These are phyloP conservation scores for Oncorhynchus keta DNA, from an alignment of 2,113 vertebrate genomes.

Conservation along the genomic window DNA sequence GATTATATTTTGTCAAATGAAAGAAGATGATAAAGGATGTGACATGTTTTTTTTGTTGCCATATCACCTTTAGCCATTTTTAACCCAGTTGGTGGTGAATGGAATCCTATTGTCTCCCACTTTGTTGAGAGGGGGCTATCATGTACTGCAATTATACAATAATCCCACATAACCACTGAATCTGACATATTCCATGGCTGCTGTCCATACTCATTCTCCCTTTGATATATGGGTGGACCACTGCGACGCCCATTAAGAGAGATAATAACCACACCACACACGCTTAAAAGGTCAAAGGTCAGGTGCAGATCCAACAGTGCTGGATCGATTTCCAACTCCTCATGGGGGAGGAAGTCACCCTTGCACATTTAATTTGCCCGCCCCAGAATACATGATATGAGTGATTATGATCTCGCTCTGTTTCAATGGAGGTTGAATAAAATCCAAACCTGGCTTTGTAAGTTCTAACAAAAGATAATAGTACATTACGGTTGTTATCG, in stretches of 20 bases:
- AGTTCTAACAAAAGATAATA: not conserved
- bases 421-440: not conserved
- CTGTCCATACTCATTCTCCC: constrained; percentile 16
- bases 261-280: constrained; percentile 23
- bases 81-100: not conserved
- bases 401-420: constrained; percentile 16
- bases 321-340: constrained; percentile 57
- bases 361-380: constrained; percentile 34
- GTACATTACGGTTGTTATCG: not conserved
- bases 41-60: not conserved
- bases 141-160: constrained; percentile 11
- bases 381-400: constrained; percentile 1
- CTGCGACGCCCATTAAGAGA: constrained; percentile 18
- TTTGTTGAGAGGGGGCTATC: constrained; percentile 1
- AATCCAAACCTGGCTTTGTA: constrained; percentile 2
- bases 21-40: not conserved
- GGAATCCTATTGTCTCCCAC: not conserved
- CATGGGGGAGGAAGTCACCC: constrained; percentile 27
- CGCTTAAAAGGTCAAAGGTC: constrained; percentile 42
- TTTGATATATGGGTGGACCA: constrained; percentile 39
- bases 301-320: constrained; percentile 20
- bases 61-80: not conserved
- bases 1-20: not conserved
- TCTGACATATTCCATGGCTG: constrained; percentile 18
- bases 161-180: not conserved